Evolutionary conservation across 2,888 invertebrate species (phyloP), one percentile per base, ranked within the genome.

Genomic region (Phengaris arion): DNA sequence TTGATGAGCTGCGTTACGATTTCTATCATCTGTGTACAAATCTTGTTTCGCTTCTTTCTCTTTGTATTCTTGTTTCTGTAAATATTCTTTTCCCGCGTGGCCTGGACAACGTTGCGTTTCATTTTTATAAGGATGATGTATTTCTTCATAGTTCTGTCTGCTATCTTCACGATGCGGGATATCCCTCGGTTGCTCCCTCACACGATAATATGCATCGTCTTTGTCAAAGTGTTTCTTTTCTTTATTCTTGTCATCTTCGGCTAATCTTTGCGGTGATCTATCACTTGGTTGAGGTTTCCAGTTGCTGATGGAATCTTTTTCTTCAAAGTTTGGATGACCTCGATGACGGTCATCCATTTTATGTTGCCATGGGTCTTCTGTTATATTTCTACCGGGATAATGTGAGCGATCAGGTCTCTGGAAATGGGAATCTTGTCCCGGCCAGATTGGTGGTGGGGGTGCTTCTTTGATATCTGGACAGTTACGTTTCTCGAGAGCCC

Each of bases 381-480:
- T 77, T 6, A 79, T 76, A 70, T 79, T 76, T 78, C 84, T 82
- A 55, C 82, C 83, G 1, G 82, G 74, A 77, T 79, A 83, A 22
- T 79, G 79, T 3, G 81, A 76, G 22, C 82, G 81, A 52, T 69
- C 76, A 74, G 77, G 76, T 35, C 78, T 74, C 13, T 73, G 15
- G 57, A 81, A 80, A 12, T 78, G 74, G 12, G 80, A 22, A 79
- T 80, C 82, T 75, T 85, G 87, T 22, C 86, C 90, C 0, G 92
- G 91, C 92, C 92, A 92, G 2, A 81, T 70, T 0, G 92, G 92
- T 0, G 92, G 91, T 0, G 91, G 92, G 0, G 92, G 92, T 0
- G 90, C 86, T 45, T 89, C 87, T 6, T 80, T 80, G 2, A 79
- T 75, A 6, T 87, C 87, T 0, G 91, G 89, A 77, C 90, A 91